These are phyloP conservation scores for Acanthococcus lagerstroemiae DNA, from an alignment of 2,888 invertebrate genomes.

Conservation along the genomic window DNA sequence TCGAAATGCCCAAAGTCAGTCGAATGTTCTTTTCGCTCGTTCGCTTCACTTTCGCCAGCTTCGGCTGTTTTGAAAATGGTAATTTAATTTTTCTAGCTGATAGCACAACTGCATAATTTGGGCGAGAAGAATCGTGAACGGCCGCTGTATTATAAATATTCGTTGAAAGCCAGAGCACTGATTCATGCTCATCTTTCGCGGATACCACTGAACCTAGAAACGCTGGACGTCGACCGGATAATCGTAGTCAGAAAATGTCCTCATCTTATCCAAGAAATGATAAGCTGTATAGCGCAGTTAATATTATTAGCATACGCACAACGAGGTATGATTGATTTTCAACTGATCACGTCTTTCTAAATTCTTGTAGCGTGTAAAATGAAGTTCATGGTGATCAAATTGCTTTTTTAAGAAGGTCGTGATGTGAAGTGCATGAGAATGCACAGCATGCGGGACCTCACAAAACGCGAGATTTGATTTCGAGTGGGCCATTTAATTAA, in stretches of 20 bases:
- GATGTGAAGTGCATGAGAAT: too few species aligned
- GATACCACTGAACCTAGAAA: conserved; percentile 62
- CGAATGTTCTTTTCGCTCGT: neutral
- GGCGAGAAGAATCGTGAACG: conserved; percentile 94
- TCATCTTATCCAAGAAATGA: conserved; percentile 93
- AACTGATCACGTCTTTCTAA: neutral
- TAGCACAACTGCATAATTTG: conserved; percentile 80
- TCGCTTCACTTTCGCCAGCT: neutral
- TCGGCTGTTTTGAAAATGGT: neutral
- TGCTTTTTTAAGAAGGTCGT: conserved; percentile 12
- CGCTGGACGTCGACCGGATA: conserved; percentile 73
- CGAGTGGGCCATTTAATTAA: too few species aligned
- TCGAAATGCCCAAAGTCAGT: conserved; percentile 81
- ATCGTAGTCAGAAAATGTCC: conserved; percentile 83
- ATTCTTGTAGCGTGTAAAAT: conserved; percentile 13
- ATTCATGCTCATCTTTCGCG: conserved; percentile 93
- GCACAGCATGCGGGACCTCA: too few species aligned
- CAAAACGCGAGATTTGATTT: too few species aligned
- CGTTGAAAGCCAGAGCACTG: conserved; percentile 82
- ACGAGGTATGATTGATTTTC: conserved; percentile 25
- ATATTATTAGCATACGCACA: conserved; percentile 49
- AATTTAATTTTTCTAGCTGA: conserved; percentile 52
- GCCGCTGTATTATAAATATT: conserved; percentile 85
- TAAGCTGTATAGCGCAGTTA: conserved; percentile 87
- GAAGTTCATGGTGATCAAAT: conserved; percentile 28